Evolutionary conservation across 2,113 vertebrate genomes (phyloP), one percentile per base, ranked within the genome.

Genomic region (Tachuris rubrigastra): DNA sequence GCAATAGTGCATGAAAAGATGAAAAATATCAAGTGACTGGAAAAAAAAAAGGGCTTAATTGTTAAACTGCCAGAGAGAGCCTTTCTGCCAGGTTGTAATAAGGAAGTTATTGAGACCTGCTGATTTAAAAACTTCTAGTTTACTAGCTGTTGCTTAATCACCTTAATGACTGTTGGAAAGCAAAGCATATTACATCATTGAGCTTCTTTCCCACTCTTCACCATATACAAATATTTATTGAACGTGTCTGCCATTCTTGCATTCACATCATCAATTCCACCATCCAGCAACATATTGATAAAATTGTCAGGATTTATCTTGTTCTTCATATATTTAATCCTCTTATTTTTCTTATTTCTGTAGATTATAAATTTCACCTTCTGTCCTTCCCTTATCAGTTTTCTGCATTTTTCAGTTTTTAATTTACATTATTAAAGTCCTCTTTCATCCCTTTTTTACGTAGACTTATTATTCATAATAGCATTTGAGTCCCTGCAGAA

Each of bases 341-440:
- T 82, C 25, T 86, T 90, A 92, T 90, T 92, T 90, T 90, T 80
- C 42, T 63, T 88, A 83, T 93, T 95, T 88, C 63, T 94, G 25
- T 33, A 77, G 52, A 55, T 68, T 71, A 33, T 63, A 77, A 76
- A 78, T 84, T 72, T 88, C 24, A 90, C 59, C 28, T 89, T 85
- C 66, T 88, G 53, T 58, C 59, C 65, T 92, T 93, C 14, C 18
- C 33, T 88, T 86, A 88, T 74, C 59, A 28, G 42, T 90, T 74
- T 39, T 44, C 30, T 81, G 14, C 33, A 86, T 73, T 71, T 90
- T 87, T 14, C 23, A 69, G 25, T 0, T 86, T 94, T 79, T 87
- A 2, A 88, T 92, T 90, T 83, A 63, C 30, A 33, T 55, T 53
- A 71, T 47, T 88, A 71, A 68, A 73, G 33, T 84, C 18, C 16